Conservation (phyloP, 2,888 invertebrate genomes). For the Athalia rosae region DNA sequence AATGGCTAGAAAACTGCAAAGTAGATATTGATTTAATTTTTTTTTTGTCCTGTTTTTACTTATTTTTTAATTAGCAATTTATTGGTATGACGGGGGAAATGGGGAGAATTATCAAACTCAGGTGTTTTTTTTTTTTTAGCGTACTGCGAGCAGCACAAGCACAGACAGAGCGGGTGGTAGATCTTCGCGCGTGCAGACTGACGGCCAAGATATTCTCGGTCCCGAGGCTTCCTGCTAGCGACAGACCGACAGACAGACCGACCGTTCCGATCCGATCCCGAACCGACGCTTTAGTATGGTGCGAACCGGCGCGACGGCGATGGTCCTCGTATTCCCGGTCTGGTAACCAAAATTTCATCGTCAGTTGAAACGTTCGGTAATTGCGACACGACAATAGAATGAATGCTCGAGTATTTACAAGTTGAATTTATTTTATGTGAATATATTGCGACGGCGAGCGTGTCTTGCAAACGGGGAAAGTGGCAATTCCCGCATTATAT, state of each 20-base stretch:
- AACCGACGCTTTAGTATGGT: constrained; percentile 81
- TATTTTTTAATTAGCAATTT: constrained; percentile 47
- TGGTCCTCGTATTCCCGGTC: constrained; percentile 86
- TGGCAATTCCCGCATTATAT: constrained; percentile 35
- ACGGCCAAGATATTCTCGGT: constrained; percentile 60
- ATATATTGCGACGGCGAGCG: constrained; percentile 44
- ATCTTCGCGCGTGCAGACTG: constrained; percentile 67
- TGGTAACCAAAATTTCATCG: constrained; percentile 72
- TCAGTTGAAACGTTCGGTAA: constrained; percentile 47
- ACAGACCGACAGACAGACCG: constrained; percentile 61
- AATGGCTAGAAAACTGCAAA: constrained; percentile 39
- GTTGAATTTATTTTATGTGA: constrained; percentile 24
- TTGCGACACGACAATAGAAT: constrained; percentile 40
- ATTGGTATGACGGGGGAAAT: constrained; percentile 38
- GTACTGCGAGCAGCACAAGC: constrained; percentile 46
- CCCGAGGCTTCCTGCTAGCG: constrained; percentile 73
- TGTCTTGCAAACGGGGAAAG: constrained; percentile 41
- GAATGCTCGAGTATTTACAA: constrained; percentile 33
- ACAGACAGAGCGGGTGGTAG: constrained; percentile 57
- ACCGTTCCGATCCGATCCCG: constrained; percentile 65
- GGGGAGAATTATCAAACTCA: constrained; percentile 40
- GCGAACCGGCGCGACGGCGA: constrained; percentile 91
- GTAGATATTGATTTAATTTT: constrained; percentile 31
- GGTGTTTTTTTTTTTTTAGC: constrained; percentile 48
- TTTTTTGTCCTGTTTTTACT: neutral